phyloP scores from a whole-genome alignment of 1,140 invertebrate species.

The Apis florea region DNA sequence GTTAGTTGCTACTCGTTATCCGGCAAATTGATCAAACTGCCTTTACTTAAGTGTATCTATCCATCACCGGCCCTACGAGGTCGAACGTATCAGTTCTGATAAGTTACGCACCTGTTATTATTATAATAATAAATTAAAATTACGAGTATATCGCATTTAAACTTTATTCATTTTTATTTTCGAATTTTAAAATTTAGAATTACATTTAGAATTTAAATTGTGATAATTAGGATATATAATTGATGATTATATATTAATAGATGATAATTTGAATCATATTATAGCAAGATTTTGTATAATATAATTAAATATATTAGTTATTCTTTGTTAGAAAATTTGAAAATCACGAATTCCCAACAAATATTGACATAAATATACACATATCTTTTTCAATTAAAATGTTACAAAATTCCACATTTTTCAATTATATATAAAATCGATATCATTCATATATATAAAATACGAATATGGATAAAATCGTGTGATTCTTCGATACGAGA shows the following conservation, averaged over 20 bases:
- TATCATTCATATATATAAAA: not conserved
- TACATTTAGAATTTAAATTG: too few species aligned
- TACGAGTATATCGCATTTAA: not conserved
- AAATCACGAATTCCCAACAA: not conserved
- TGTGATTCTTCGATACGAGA: not conserved
- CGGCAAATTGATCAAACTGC: slow-evolving; percentile 65
- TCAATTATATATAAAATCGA: not conserved
- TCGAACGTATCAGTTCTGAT: slow-evolving; percentile 53
- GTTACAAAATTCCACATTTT: too few species aligned
- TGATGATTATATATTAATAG: too few species aligned
- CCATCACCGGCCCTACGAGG: slow-evolving; percentile 46
- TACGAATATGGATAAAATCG: too few species aligned
- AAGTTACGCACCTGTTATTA: slow-evolving; percentile 59
- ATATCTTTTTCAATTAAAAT: not conserved
- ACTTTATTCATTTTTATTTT: not conserved
- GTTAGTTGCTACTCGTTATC: slow-evolving; percentile 58
- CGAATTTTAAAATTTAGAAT: too few species aligned
- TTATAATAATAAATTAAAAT: slow-evolving; percentile 39
- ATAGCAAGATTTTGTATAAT: too few species aligned
- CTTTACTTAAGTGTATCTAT: slow-evolving; percentile 54
- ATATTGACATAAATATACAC: not conserved
- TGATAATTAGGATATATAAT: too few species aligned
- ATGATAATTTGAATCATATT: too few species aligned
- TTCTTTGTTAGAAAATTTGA: not conserved
- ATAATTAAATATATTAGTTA: too few species aligned